Conservation (phyloP, 2,797 vertebrate species). For the Thamnophis elegans region DNA sequence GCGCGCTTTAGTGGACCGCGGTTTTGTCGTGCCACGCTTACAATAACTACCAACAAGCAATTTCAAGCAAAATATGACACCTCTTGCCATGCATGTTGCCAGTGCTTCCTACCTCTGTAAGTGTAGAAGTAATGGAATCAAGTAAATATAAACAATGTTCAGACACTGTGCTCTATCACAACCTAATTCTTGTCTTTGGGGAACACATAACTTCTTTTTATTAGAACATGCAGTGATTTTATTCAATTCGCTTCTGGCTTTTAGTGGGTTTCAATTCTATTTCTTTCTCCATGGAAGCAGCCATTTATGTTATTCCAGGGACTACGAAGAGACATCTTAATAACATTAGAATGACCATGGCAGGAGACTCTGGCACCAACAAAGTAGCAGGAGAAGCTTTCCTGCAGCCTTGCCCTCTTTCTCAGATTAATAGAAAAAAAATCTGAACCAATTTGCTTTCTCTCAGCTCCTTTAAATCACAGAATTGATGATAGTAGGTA, state of each 20-base stretch:
- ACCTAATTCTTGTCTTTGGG: constrained; percentile 31
- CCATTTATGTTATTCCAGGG: constrained; percentile 50
- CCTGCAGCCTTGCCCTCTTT: not conserved
- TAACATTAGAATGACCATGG: constrained; percentile 41
- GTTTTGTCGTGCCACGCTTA: too few species aligned
- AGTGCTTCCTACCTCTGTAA: not conserved
- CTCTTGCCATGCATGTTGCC: not conserved
- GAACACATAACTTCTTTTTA: constrained; percentile 50
- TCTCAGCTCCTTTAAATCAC: not conserved
- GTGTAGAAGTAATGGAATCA: not conserved
- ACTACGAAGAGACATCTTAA: constrained; percentile 24
- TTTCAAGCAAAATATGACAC: constrained; percentile 12
- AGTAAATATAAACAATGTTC: constrained; percentile 44
- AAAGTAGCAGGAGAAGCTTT: constrained; percentile 17
- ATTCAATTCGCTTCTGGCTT: constrained; percentile 68
- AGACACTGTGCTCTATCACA: constrained; percentile 22
- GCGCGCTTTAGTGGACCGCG: too few species aligned
- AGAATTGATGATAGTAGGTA: not conserved
- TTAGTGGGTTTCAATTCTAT: constrained; percentile 63
- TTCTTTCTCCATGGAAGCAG: constrained; percentile 61
- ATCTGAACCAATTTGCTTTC: constrained; percentile 13
- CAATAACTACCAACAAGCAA: not conserved
- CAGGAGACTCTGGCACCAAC: not conserved
- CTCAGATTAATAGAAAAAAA: constrained; percentile 29
- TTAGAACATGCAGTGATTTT: constrained; percentile 58